Base-by-base conservation (phyloP, 1,140 invertebrate genomes). In the Lineus longissimus region DNA sequence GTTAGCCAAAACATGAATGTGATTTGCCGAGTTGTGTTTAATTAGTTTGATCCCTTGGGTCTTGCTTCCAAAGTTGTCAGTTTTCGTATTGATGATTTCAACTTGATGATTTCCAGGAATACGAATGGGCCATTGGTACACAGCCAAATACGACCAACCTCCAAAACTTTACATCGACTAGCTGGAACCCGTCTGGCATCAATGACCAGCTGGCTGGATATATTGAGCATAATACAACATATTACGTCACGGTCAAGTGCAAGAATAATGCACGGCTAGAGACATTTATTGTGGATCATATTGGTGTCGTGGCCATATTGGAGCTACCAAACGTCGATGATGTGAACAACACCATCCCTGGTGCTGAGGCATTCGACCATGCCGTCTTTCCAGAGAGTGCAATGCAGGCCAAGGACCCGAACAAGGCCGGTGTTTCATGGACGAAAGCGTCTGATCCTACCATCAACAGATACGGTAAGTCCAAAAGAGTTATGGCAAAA, bases 61-160 rank as follows among this genome's bases (percentile, higher is more conserved):
- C n/a, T n/a, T n/a, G n/a, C n/a, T n/a, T n/a, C n/a, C n/a, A n/a
- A n/a, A n/a, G n/a, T n/a, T n/a, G n/a, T n/a, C n/a, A n/a, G n/a
- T n/a, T n/a, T n/a, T n/a, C n/a, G n/a, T n/a, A n/a, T n/a, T n/a
- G n/a, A n/a, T n/a, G n/a, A n/a, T n/a, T n/a, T n/a, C n/a, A n/a
- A n/a, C n/a, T n/a, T n/a, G n/a, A n/a, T n/a, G n/a, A n/a, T n/a
- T 47, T 63, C 13, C 59, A 72, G 70, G 68, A 72, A 11, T 68
- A 70, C 45, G 15, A 54, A 17, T 72, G 70, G 70, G 66, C 66
- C 27, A 72, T 72, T 23, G 70, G 70, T 15, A 70, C 66, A 23
- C 59, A 62, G 33, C 40, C 56, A 56, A 68, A 68, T 0, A 63
- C 55, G 17, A 19, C 59, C 51, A 66, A 72, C 13, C 30, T 72